Conservation (phyloP, 2,113 vertebrate genomes). For the Eonycteris spelaea region DNA sequence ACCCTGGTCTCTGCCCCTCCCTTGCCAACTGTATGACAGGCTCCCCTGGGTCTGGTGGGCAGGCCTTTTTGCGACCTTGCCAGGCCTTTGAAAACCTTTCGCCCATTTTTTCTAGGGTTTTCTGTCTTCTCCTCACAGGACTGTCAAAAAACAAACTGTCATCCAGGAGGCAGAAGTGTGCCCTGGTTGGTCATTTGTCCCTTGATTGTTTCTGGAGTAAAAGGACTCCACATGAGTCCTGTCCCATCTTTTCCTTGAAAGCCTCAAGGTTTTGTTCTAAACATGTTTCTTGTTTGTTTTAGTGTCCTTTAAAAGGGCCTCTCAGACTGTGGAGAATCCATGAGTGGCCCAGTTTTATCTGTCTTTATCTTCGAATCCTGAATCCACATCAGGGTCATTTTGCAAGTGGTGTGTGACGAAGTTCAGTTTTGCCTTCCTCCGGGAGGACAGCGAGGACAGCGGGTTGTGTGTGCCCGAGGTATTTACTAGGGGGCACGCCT, state of each 20-base stretch:
- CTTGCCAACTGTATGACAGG: background rate
- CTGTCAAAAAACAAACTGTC: background rate
- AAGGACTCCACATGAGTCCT: background rate
- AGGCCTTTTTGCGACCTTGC: background rate
- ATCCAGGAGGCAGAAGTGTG: background rate
- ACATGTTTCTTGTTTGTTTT: background rate
- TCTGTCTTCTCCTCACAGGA: background rate
- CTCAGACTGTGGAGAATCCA: background rate
- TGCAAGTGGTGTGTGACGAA: background rate
- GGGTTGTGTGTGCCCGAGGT: accelerated
- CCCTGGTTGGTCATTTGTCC: background rate
- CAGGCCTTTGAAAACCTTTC: background rate
- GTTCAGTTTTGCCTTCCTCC: background rate
- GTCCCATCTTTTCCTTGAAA: background rate
- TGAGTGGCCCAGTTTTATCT: background rate
- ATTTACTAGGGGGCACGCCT: no score
- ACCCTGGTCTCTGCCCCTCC: no score
- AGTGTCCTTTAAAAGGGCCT: background rate
- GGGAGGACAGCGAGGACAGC: background rate
- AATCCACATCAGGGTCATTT: background rate
- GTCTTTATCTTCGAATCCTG: background rate
- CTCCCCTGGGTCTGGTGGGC: background rate
- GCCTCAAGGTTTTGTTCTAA: background rate
- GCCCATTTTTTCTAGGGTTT: background rate
- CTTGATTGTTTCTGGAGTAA: background rate